Base-by-base conservation (phyloP, 1,140 invertebrate species). In the Drosophila auraria region DNA sequence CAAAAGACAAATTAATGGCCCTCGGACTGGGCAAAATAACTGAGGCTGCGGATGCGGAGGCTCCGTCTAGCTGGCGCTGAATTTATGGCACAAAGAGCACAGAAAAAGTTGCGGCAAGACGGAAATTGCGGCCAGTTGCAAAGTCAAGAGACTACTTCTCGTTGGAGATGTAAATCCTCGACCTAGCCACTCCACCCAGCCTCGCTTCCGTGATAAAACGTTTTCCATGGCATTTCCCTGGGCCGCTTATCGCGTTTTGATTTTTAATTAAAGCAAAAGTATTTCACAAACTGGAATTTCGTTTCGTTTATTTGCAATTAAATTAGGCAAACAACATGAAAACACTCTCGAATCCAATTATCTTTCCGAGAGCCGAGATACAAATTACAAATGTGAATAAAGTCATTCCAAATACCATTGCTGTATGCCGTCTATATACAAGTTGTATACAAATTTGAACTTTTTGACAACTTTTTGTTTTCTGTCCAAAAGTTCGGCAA, bases 211-310 rank as follows among this genome's bases (percentile, higher is more conserved):
- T 70, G 64, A 71, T 71, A 71, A 69, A 71, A 71, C 63, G 60
- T n/a, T 75, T 68, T 74, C 60, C 53, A 51, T 38, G 8, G 73
- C 66, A 60, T 61, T 74, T 61, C 49, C 76, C 69, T 62, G 72
- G 69, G 59, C 47, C 77, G 77, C 83, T 87, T 87, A 87, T 87
- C 83, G 78, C 73, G 64, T 84, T 87, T 87, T 87, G 83, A 87
- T 87, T 87, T 87, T 87, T 89, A 87, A 87, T 87, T 87, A 87
- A 89, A 89, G 84, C 78, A 40, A 76, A 78, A 87, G 86, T 78
- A 74, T 81, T 83, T 87, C 64, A 60, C 73, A 60, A 89, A 89
- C 80, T 83, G 68, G 69, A 83, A 78, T 87, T 87, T 64, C 56
- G 69, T 74, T 80, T 78, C 75, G 77, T 84, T 81, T 87, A 74